Evolutionary conservation across 2,888 invertebrate species (phyloP), one percentile per base, ranked within the genome.

Genomic region (Cephus pygmeus): DNA sequence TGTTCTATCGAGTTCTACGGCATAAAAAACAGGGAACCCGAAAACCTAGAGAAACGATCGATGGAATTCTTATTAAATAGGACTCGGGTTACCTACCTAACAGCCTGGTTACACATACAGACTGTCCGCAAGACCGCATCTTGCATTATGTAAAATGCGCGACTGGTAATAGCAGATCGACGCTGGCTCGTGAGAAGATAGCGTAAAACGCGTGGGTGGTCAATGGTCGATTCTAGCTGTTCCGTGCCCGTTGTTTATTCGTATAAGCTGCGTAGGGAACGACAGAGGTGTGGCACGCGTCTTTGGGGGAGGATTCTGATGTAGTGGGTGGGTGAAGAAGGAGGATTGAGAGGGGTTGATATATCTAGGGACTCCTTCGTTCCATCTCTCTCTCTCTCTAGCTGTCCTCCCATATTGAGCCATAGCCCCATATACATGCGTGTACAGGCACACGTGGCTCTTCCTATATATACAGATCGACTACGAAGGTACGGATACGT

Each of bases 171-270:
- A 81, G 82, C 76, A 82, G 82, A 83, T 83, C 79, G 79, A 81
- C 40, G 82, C 81, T 83, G 80, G 77, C 79, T 79, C 78, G 74
- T 79, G 78, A 79, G 79, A 78, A 82, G 82, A 83, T 82, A 82
- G 80, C 75, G 76, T 6, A 79, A 73, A 73, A 69, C 71, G 83
- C 84, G 87, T 85, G 86, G 87, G 87, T 87, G 88, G 85, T 85
- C 86, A 85, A 86, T 87, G 84, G 85, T 81, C 82, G 84, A 83
- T 85, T 82, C 83, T 78, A 84, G 78, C 79, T 73, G 75, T 30
- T 69, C 30, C 11, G n/a, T 12, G 69, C 1, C 11, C 15, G 69
- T 69, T 31, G 69, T 69, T 69, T 69, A 69, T 69, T 69, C 69
- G 30, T 33, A 33, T 33, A 33, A 69, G 31, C 30, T 30, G 69